These are phyloP conservation scores for Neotoxoptera formosana DNA, from an alignment of 1,140 invertebrate species.

Conservation along the genomic window DNA sequence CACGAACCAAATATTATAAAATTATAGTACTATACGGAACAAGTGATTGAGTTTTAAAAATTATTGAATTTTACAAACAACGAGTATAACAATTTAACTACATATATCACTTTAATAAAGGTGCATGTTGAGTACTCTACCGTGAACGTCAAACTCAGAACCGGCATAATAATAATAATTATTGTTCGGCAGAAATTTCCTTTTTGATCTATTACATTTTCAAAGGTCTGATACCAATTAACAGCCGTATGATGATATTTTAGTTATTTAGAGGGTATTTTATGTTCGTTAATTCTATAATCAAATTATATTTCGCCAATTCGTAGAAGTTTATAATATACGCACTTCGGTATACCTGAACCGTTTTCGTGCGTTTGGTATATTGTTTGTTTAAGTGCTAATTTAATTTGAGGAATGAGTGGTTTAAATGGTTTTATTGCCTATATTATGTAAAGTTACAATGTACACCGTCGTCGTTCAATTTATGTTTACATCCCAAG, in stretches of 20 bases:
- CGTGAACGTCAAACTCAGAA: neutral
- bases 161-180: neutral
- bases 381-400: neutral
- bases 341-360: neutral
- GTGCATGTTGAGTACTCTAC: neutral
- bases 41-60: neutral
- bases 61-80: neutral
- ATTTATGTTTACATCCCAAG: neutral
- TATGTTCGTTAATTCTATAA: neutral
- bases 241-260: neutral
- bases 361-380: neutral
- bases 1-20: too few species aligned
- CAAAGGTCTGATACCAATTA: neutral
- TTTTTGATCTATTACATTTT: neutral
- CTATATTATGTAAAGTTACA: neutral
- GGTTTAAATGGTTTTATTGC: neutral
- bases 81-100: neutral
- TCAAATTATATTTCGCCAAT: neutral
- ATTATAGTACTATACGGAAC: too few species aligned
- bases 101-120: too few species aligned
- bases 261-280: neutral
- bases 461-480: neutral
- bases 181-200: neutral
- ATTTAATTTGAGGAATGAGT: neutral
- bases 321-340: neutral